A percentile compares a stretch with the other conserved stretches of the same genome.
Evolutionary conservation across 1,140 invertebrate genomes (phyloP).

Genomic region (Eriosoma lanigerum): DNA sequence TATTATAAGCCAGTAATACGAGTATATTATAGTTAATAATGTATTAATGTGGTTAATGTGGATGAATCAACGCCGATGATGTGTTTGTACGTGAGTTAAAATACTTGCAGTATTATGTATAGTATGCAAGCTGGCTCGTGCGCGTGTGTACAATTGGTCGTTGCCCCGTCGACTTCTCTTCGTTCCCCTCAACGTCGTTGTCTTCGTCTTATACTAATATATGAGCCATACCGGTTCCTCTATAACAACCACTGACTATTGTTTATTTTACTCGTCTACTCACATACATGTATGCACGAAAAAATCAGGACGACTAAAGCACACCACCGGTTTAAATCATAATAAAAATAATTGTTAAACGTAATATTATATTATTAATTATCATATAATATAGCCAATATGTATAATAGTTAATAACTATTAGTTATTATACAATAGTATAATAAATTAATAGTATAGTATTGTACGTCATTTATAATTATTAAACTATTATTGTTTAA

Average conservation of each 20-base stretch:
- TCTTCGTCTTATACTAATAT: neutral
- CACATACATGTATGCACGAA: neutral
- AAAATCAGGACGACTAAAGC: neutral
- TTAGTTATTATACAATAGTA: too few relatives aligned
- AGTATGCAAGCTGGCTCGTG: neutral
- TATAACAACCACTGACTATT: neutral
- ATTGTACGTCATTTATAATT: too few relatives aligned
- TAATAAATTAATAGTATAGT: too few relatives aligned
- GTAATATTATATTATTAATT: too few relatives aligned
- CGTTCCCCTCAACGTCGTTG: neutral
- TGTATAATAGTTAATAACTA: too few relatives aligned
- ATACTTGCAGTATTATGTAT: neutral
- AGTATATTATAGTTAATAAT: too few relatives aligned
- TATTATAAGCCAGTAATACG: neutral
- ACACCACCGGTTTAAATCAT: too few relatives aligned
- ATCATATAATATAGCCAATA: too few relatives aligned
- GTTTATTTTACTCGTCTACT: constrained; percentile 9
- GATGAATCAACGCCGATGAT: neutral
- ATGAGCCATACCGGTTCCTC: constrained; percentile 12
- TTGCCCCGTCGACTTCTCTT: constrained; percentile 24
- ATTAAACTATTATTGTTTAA: too few relatives aligned
- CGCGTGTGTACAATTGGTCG: constrained; percentile 33
- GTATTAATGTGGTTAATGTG: neutral
- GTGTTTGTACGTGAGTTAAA: neutral
- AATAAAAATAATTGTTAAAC: too few relatives aligned